Conservation (phyloP, 1,140 invertebrate genomes). For the Zaprionus inermis region DNA sequence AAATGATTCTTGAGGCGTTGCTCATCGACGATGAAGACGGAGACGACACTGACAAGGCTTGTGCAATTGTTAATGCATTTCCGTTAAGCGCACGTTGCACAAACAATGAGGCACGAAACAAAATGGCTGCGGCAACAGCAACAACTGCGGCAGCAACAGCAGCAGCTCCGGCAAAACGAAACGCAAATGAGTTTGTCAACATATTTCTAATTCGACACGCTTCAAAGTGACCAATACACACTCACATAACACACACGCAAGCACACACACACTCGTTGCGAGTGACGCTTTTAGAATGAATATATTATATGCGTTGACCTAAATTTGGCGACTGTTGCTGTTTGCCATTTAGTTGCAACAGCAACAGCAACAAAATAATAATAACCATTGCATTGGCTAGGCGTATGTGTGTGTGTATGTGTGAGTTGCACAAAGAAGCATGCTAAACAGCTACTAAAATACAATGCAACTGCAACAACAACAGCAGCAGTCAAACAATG, state of each 20-base stretch:
- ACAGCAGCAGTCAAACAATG: conserved; percentile 43
- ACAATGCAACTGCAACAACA: conserved; percentile 51
- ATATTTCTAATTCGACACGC: conserved; percentile 56
- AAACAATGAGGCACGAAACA: conserved; percentile 36
- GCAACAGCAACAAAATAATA: conserved; percentile 24
- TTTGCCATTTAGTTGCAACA: conserved; percentile 59
- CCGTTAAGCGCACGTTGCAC: conserved; percentile 50
- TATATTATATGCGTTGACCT: conserved; percentile 68
- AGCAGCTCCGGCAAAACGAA: conserved; percentile 22
- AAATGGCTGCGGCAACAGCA: conserved; percentile 14
- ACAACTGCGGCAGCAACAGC: conserved; percentile 2
- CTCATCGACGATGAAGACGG: conserved; percentile 3
- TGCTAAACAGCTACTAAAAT: conserved; percentile 63
- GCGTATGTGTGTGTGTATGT: conserved; percentile 21
- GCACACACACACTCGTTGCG: background rate
- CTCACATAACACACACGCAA: conserved; percentile 6
- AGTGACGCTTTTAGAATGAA: conserved; percentile 53
- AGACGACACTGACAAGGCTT: conserved; percentile 15
- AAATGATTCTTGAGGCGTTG: conserved; percentile 18
- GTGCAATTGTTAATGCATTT: conserved; percentile 50
- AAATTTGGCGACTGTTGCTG: conserved; percentile 55
- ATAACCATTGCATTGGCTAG: conserved; percentile 38
- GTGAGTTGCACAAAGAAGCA: conserved; percentile 60
- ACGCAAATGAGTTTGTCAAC: conserved; percentile 57
- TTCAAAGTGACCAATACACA: conserved; percentile 47